Conservation (phyloP, 2,113 vertebrate genomes). For the Saccopteryx bilineata region DNA sequence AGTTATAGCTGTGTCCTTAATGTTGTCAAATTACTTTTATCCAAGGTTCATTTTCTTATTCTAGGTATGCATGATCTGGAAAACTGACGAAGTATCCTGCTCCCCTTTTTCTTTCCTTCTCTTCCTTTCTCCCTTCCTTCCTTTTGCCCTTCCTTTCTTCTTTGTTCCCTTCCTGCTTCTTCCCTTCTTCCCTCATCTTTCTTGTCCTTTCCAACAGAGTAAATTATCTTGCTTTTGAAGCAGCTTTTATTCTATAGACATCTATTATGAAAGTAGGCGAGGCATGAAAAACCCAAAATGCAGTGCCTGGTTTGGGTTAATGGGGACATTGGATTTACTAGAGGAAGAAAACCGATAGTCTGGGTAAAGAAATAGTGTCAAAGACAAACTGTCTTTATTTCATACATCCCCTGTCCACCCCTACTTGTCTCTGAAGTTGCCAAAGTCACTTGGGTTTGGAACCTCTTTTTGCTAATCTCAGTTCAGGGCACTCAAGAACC, state of each 20-base stretch:
- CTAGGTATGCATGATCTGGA: neutral
- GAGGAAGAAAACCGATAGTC: neutral
- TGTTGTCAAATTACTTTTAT: neutral
- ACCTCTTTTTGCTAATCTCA: neutral
- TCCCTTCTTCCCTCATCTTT: neutral
- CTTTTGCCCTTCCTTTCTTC: neutral
- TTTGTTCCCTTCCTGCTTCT: no score
- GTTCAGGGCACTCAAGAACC: neutral
- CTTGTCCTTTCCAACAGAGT: neutral
- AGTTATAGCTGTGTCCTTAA: constrained; percentile 17
- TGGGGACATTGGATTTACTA: neutral
- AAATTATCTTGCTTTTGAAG: neutral
- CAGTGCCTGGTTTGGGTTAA: neutral
- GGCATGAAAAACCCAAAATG: neutral
- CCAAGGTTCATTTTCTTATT: neutral
- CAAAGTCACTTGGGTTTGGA: neutral
- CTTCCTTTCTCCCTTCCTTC: no score
- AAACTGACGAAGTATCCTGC: neutral
- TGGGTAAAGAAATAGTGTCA: neutral
- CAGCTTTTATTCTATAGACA: neutral
- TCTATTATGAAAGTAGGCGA: neutral
- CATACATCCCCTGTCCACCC: neutral
- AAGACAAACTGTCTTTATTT: neutral
- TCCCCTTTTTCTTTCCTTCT: rapidly evolving
- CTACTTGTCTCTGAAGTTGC: neutral